Percentiles rank a stretch among this genome's conserved stretches.
These are phyloP conservation scores for Stomorhina lunata DNA, from an alignment of 2,888 invertebrate species.

Conservation along the genomic window DNA sequence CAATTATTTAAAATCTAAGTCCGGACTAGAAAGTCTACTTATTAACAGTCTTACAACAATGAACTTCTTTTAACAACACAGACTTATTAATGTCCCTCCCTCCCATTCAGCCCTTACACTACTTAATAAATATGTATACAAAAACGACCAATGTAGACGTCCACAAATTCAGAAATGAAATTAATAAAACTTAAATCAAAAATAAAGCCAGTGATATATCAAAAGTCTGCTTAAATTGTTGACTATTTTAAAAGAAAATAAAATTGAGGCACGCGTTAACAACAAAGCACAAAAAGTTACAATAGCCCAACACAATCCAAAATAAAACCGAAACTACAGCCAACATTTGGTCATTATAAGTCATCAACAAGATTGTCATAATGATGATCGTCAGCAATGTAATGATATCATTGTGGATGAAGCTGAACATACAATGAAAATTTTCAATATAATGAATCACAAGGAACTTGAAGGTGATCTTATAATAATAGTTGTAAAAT, in stretches of 20 bases:
- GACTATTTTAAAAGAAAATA: background rate
- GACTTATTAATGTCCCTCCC: too few relatives aligned
- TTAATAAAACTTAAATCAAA: background rate
- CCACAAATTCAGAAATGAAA: background rate
- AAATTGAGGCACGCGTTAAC: slow-evolving; percentile 24
- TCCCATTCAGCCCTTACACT: background rate
- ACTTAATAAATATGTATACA: too few relatives aligned
- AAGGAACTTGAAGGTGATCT: slow-evolving; percentile 4
- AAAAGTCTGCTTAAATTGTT: background rate
- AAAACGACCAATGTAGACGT: too few relatives aligned
- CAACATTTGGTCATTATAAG: slow-evolving; percentile 20
- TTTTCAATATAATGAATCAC: background rate
- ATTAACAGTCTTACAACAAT: too few relatives aligned
- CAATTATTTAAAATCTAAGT: too few relatives aligned
- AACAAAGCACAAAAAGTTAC: background rate
- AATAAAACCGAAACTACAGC: too few relatives aligned
- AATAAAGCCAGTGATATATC: background rate
- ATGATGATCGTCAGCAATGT: background rate
- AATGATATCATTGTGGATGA: background rate
- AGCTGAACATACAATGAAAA: background rate
- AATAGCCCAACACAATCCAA: background rate
- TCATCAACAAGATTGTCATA: background rate
- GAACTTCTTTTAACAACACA: too few relatives aligned
- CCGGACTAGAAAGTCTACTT: too few relatives aligned
- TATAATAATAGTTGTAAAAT: background rate